Base-by-base conservation (phyloP, 2,888 invertebrate genomes). In the Ischnus inquisitorius region DNA sequence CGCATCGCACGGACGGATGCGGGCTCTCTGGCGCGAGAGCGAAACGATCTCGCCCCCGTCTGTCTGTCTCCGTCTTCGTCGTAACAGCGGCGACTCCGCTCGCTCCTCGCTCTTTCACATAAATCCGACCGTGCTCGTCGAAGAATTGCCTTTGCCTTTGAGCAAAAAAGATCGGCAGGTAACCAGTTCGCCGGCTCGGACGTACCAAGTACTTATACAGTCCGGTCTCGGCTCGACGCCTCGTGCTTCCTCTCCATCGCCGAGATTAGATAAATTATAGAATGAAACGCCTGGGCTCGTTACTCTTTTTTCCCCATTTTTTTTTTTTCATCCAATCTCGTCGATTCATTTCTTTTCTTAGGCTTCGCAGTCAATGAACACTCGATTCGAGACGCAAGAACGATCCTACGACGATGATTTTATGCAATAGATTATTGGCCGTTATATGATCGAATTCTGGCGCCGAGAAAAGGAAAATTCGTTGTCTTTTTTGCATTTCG, bases 1-100 rank as follows among this genome's bases (percentile, higher is more conserved):
- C 85, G 86, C 87, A 87, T 87, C 87, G 87, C 83, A 84, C 78
- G 86, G 83, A 86, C 86, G 88, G 88, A 88, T 88, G 87, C 88
- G 88, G 87, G 88, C 71, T 84, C 84, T 77, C 71, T 72, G 82
- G 65, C 81, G 82, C 84, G 86, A 84, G 88, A 87, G 87, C 83
- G 86, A 88, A 87, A 88, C 87, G 85, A 86, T 87, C 86, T 85
- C 86, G 83, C 83, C 79, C 78, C 86, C 69, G 78, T 82, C 84
- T 54, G 28, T 28, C 75, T 69, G 46, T 75, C 75, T 75, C 64
- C 34, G 19, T 75, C 65, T 12, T 19, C 12, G 28, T 46, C 25
- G 25, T 46, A 39, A 16, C 54, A 19, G 14, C 4, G 25, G 14
- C 0, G 5, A 28, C 57, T 28, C 5, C 1, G 28, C 4, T 22